phyloP scores from a whole-genome alignment of 2,113 vertebrate species.

The Rutilus rutilus region DNA sequence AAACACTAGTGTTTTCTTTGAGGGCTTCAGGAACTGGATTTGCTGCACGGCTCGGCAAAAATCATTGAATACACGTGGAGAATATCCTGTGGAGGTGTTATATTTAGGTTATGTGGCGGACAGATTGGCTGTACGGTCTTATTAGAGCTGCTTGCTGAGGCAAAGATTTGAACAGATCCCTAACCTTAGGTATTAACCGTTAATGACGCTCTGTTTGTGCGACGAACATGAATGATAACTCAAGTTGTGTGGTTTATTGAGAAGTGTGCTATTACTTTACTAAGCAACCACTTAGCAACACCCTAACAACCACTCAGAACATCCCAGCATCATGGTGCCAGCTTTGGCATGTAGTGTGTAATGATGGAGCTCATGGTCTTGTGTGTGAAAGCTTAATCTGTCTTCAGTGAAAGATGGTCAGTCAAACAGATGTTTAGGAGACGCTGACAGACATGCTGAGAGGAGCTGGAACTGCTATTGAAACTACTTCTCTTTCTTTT shows the following conservation, averaged over 20 bases:
- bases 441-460: conserved; percentile 66
- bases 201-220: not conserved
- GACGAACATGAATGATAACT: not conserved
- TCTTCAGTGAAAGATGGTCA: conserved; percentile 58
- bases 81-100: conserved; percentile 30
- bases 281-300: not conserved
- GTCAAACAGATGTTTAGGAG: conserved; percentile 69
- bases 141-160: not conserved
- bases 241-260: not conserved
- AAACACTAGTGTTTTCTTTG: conserved; percentile 26
- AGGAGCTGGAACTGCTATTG: not conserved
- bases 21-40: conserved; percentile 16
- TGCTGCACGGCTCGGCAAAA: not conserved
- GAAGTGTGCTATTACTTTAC: not conserved
- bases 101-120: conserved; percentile 17
- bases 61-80: conserved; percentile 4
- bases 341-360: not conserved
- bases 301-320: not conserved
- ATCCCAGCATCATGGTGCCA: not conserved
- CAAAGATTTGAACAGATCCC: not conserved
- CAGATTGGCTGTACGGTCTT: not conserved
- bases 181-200: not conserved
- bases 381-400: not conserved
- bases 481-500: too few relatives aligned
- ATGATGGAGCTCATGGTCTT: not conserved